Base-by-base conservation (phyloP, 37 sponge, comb jelly and placozoan species). In the Halisarca cf. caerulea region DNA sequence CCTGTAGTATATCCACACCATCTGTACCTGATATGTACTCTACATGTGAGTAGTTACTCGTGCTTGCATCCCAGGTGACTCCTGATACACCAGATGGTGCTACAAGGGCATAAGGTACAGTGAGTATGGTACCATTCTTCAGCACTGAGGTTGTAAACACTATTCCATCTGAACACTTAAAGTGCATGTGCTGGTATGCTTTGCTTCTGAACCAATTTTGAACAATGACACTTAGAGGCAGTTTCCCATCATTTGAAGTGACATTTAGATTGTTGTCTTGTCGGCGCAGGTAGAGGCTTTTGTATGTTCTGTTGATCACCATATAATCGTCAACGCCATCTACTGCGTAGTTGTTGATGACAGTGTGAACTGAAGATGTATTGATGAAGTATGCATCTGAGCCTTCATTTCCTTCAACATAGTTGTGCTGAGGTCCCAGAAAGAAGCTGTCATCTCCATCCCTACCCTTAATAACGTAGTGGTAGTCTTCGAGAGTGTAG, bases 341-440 rank as follows among this genome's bases (percentile, higher is more conserved):
- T 33, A 17, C 33, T 17, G 66, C 66, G 17, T 64, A 64, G 33
- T 64, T 64, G 17, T 64, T 64, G 66, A 64, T 64, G 28, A 33
- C 66, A 64, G 66, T 64, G 66, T 64, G 66, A 21, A 57, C 58
- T 64, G 66, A 64, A 33, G 8, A 25, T 33, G 18, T 57, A 57
- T 64, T 64, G 33, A 64, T 64, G 66, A 64, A 64, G 17, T 64
- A 64, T 17, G 66, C 5, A 64, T 64, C 66, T 25, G 66, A 64
- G 6, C 66, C 66, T 64, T 64, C 66, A 64, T 64, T 64, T 14
- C 66, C 66, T 64, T 64, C 66, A 64, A 64, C 66, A 6, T 64
- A 17, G 66, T 25, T 64, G 14, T 64, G 66, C 33, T 64, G 66
- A 64, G 66, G 66, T 33, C 66, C 66, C 6, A 64, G 66, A 14